Percentiles rank a stretch among this genome's conserved stretches.
phyloP scores from a whole-genome alignment of 2,113 vertebrate genomes.

The Ia io region DNA sequence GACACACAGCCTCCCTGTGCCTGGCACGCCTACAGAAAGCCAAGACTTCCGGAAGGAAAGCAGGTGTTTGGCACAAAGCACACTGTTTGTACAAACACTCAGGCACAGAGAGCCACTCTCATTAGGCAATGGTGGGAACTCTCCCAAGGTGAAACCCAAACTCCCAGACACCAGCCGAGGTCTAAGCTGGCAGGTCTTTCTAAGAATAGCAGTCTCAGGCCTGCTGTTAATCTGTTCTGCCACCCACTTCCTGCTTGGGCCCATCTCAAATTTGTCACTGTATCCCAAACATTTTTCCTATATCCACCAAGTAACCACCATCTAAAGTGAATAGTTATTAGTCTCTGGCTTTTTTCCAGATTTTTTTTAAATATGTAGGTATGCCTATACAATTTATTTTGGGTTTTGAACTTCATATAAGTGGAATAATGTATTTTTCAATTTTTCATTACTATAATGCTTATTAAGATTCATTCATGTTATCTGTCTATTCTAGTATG shows the following conservation, averaged over 20 bases:
- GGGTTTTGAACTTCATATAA: not conserved
- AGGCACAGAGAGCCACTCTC: not conserved
- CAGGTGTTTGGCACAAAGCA: not conserved
- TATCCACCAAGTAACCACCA: not conserved
- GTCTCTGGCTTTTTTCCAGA: not conserved
- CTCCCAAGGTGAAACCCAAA: not conserved
- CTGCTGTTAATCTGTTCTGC: not conserved
- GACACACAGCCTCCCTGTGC: not conserved
- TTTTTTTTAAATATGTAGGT: not conserved
- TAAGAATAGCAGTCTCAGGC: not conserved
- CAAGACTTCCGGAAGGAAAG: not conserved
- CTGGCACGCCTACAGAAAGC: not conserved
- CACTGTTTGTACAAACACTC: not conserved
- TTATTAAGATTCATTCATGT: not conserved
- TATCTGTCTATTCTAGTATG: not conserved
- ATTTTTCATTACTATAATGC: not conserved
- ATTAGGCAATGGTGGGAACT: not conserved
- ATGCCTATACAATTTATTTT: not conserved
- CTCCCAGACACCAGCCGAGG: not conserved
- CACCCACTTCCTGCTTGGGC: not conserved
- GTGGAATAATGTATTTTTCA: not conserved
- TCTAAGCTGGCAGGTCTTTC: not conserved
- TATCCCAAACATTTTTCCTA: not conserved
- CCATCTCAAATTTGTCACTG: not conserved
- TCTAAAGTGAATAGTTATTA: not conserved